phyloP scores from a whole-genome alignment of 2,113 vertebrate species.

The Anolis carolinensis region DNA sequence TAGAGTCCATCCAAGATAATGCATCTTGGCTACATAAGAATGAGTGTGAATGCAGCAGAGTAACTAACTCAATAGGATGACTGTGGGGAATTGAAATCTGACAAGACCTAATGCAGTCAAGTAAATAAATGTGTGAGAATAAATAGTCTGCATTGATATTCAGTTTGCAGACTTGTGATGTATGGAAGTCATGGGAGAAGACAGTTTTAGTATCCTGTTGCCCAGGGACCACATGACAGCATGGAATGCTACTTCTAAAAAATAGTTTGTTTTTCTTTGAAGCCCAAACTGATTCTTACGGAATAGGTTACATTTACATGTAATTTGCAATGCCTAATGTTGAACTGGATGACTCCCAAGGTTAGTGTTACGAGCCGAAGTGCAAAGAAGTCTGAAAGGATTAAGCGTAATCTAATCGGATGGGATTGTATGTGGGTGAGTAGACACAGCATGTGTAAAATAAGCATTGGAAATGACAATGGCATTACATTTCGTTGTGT shows the following conservation, averaged over 20 bases:
- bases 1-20: not conserved
- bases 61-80: not conserved
- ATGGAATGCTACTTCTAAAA: not conserved
- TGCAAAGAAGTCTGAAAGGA: constrained; percentile 68
- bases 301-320: constrained; percentile 65
- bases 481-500: constrained; percentile 34
- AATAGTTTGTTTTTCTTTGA: not conserved
- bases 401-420: constrained; percentile 54
- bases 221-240: not conserved
- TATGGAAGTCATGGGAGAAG: not conserved
- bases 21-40: not conserved
- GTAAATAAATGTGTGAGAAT: not conserved
- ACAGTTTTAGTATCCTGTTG: not conserved
- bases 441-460: constrained; percentile 53
- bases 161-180: not conserved
- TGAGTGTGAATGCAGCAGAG: not conserved
- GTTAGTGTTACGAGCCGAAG: constrained; percentile 64
- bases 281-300: constrained; percentile 53
- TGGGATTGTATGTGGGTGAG: constrained; percentile 55
- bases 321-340: constrained; percentile 65
- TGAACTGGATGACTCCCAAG: constrained; percentile 47
- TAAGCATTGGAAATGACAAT: constrained; percentile 25
- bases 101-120: not conserved
- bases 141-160: not conserved
- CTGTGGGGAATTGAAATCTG: not conserved